Evolutionary conservation across 2,797 vertebrate genomes (phyloP).

Genomic region (Hephaestus fuliginosus): DNA sequence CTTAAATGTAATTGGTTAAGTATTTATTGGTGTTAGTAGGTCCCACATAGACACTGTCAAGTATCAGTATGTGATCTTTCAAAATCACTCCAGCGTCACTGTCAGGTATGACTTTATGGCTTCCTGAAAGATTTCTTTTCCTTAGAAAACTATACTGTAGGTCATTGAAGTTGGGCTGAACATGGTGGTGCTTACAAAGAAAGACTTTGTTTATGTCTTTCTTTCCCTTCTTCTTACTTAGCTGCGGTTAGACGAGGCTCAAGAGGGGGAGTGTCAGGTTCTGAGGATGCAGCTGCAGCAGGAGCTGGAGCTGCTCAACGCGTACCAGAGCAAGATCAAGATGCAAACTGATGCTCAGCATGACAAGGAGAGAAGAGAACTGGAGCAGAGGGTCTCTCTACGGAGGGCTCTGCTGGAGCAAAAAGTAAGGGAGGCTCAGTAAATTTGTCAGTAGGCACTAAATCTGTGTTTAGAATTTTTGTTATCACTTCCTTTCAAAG

Average conservation of each 20-base stretch:
- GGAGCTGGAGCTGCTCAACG: conserved; percentile 98
- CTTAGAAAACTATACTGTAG: no score
- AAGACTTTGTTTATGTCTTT: not conserved
- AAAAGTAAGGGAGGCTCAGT: conserved; percentile 85
- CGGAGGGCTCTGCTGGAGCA: conserved; percentile 96
- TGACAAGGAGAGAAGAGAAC: conserved; percentile 95
- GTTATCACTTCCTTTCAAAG: not conserved
- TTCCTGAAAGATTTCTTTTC: not conserved
- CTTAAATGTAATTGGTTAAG: not conserved
- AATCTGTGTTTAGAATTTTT: conserved; percentile 2
- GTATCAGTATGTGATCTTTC: not conserved
- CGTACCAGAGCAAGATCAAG: conserved; percentile 99
- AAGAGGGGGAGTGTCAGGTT: conserved; percentile 98
- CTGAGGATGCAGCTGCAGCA: conserved; percentile 99
- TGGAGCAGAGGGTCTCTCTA: conserved; percentile 97
- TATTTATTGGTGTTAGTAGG: not conserved
- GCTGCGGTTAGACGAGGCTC: conserved; percentile 97
- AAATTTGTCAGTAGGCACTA: not conserved
- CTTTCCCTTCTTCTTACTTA: conserved; percentile 41
- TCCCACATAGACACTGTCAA: not conserved
- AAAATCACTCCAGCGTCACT: not conserved
- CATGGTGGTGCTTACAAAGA: not conserved
- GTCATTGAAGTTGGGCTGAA: not conserved
- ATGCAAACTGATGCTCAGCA: conserved; percentile 99
- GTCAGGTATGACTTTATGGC: not conserved